Evolutionary conservation across 2,797 vertebrate genomes (phyloP).

Genomic region (Lutjanus campechanus): DNA sequence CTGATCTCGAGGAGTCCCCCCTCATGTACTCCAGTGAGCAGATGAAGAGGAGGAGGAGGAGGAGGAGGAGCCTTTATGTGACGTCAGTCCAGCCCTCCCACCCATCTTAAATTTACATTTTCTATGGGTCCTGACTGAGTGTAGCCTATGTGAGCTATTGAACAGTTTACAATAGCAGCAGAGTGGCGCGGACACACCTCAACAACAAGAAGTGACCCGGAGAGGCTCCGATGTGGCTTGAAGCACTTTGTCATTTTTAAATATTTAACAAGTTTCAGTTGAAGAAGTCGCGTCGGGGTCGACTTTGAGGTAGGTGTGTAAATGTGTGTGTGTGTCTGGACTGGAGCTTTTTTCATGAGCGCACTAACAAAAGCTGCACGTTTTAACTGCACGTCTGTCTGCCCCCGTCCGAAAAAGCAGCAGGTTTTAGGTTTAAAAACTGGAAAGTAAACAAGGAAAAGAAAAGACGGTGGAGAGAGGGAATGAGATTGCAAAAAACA

Average conservation of each 20-base stretch:
- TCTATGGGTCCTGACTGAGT: constrained; percentile 79
- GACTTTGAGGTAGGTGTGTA: constrained; percentile 82
- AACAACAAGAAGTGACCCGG: constrained; percentile 63
- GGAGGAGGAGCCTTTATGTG: constrained; percentile 58
- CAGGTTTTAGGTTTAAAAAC: constrained; percentile 1
- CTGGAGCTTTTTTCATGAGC: constrained; percentile 47
- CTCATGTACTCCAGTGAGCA: constrained; percentile 44
- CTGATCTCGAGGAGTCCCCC: constrained; percentile 77
- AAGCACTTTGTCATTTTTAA: constrained; percentile 69
- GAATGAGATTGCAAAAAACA: constrained; percentile 49
- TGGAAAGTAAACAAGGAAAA: constrained; percentile 12
- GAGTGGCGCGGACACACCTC: constrained; percentile 79
- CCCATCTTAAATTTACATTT: constrained; percentile 85
- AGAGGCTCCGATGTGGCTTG: constrained; percentile 59
- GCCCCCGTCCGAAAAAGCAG: constrained; percentile 2
- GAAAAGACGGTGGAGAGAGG: neutral
- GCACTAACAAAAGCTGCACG: constrained; percentile 78
- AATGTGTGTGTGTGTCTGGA: constrained; percentile 14
- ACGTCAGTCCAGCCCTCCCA: constrained; percentile 77
- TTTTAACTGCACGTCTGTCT: constrained; percentile 18
- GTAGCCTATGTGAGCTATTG: constrained; percentile 47
- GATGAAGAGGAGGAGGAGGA: constrained; percentile 48
- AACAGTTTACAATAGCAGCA: constrained; percentile 73
- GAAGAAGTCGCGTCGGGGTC: constrained; percentile 75
- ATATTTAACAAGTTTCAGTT: constrained; percentile 65